A percentile compares a stretch with the other conserved stretches of the same genome.
phyloP scores from a whole-genome alignment of 2,888 invertebrate genomes.

The Tinea semifulvella region DNA sequence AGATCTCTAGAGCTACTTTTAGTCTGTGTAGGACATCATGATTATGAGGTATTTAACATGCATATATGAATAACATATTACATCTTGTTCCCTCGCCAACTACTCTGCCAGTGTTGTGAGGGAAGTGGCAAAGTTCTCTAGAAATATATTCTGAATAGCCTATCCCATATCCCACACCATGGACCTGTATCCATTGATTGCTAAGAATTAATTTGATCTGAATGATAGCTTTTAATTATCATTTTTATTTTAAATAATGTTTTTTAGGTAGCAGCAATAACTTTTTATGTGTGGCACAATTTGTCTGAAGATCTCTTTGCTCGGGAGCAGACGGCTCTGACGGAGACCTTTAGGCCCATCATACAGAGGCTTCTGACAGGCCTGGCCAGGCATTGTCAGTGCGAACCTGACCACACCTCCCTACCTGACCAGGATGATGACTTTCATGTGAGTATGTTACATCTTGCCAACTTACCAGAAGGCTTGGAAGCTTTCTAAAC shows the following conservation, averaged over 20 bases:
- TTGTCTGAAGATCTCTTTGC: conserved; percentile 94
- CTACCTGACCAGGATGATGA: conserved; percentile 85
- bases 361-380: conserved; percentile 90
- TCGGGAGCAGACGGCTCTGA: conserved; percentile 82
- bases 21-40: conserved; percentile 94
- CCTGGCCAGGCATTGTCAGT: conserved; percentile 92
- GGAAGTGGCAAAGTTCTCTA: too few relatives aligned
- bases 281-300: conserved; percentile 97
- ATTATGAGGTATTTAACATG: conserved; percentile 79
- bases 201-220: too few relatives aligned
- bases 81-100: too few relatives aligned
- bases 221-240: background rate
- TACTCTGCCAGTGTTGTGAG: too few relatives aligned
- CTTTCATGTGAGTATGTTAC: conserved; percentile 67
- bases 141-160: too few relatives aligned
- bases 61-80: too few relatives aligned
- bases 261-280: conserved; percentile 77
- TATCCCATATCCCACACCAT: too few relatives aligned
- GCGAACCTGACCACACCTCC: conserved; percentile 93
- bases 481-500: too few relatives aligned
- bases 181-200: too few relatives aligned
- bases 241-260: background rate
- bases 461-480: too few relatives aligned
- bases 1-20: conserved; percentile 89
- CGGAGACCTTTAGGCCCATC: conserved; percentile 86